These are phyloP conservation scores for Ormyrus labotus DNA, from an alignment of 2,888 invertebrate genomes.

Conservation along the genomic window DNA sequence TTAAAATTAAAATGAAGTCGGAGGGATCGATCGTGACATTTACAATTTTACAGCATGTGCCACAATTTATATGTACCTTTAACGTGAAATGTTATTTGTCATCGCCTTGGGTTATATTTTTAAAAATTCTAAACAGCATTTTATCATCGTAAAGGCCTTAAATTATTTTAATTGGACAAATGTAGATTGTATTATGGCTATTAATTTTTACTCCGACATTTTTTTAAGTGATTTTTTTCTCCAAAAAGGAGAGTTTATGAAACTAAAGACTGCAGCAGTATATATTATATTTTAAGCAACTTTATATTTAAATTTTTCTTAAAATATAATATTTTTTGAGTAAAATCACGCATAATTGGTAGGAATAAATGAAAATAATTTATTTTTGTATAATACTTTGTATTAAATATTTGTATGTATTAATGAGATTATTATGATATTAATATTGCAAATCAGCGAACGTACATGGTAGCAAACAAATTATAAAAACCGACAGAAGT, in stretches of 20 bases:
- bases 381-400: slow-evolving; percentile 35
- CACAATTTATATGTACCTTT: too few species aligned
- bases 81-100: too few species aligned
- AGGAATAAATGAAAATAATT: slow-evolving; percentile 10
- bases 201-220: too few species aligned
- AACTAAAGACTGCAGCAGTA: slow-evolving; percentile 37
- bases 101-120: too few species aligned
- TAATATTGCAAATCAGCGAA: background rate
- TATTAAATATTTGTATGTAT: background rate
- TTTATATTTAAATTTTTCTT: slow-evolving; percentile 6
- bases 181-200: too few species aligned
- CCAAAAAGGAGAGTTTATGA: background rate
- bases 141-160: too few species aligned
- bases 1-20: too few species aligned
- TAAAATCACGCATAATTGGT: slow-evolving; percentile 9
- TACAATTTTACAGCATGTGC: too few species aligned
- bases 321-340: background rate
- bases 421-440: slow-evolving; percentile 23
- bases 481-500: background rate
- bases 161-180: too few species aligned
- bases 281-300: slow-evolving; percentile 6
- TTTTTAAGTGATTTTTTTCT: background rate
- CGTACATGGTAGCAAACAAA: background rate
- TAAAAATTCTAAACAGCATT: too few species aligned
- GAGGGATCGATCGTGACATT: too few species aligned